Conservation (phyloP, 1,140 invertebrate genomes). For the Rhizoglyphus robini region DNA sequence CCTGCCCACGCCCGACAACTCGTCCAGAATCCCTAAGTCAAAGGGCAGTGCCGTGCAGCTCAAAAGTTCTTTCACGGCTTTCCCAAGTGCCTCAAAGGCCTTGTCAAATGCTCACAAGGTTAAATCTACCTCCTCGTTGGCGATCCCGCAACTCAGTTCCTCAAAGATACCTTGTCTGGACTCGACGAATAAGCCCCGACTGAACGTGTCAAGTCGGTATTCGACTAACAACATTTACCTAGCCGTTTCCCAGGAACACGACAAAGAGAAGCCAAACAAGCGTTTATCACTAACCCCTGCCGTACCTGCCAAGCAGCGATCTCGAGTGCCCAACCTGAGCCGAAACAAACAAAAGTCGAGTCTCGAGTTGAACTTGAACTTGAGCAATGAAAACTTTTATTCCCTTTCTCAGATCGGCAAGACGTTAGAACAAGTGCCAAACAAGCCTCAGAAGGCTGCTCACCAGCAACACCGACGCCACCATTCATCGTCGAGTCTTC, state of each 20-base stretch:
- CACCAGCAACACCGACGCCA: background rate
- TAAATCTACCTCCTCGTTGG: constrained; percentile 6
- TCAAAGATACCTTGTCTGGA: constrained; percentile 7
- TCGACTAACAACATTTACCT: constrained; percentile 11
- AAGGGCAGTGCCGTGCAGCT: background rate
- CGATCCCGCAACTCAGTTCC: background rate
- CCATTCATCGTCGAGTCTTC: constrained; percentile 6
- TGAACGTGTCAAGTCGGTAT: background rate
- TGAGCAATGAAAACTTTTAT: background rate
- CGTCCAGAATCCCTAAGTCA: background rate
- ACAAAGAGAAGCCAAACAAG: background rate
- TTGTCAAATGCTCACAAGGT: background rate
- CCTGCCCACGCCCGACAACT: background rate
- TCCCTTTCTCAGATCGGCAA: background rate
- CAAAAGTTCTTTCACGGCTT: too few relatives aligned
- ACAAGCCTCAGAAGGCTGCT: background rate
- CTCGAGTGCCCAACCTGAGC: background rate
- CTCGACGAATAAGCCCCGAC: background rate
- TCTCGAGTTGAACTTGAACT: background rate
- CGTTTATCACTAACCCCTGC: too few relatives aligned
- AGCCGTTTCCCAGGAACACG: background rate
- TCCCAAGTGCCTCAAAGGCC: too few relatives aligned
- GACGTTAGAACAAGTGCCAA: background rate
- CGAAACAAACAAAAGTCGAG: constrained; percentile 2
- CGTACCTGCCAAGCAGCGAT: too few relatives aligned